Percentiles rank a stretch among this genome's conserved stretches.
Evolutionary conservation across 1,140 invertebrate species (phyloP).

Genomic region (Drosophila takahashii): DNA sequence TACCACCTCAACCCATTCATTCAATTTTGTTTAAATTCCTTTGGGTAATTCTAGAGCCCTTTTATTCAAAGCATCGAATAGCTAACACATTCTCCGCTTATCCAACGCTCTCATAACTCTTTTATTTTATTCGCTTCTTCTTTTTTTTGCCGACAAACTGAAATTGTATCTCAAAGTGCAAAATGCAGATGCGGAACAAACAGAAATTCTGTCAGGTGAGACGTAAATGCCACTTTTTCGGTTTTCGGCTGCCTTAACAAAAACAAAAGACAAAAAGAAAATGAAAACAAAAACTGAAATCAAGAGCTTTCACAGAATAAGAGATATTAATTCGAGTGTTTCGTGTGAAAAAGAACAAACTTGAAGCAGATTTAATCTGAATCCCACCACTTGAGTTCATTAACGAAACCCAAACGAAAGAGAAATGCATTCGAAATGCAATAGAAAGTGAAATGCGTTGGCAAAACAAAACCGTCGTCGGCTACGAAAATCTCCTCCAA

Average conservation of each 20-base stretch:
- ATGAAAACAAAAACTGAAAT: constrained; percentile 17
- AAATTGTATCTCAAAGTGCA: constrained; percentile 20
- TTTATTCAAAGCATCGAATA: constrained; percentile 8
- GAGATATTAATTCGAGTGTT: constrained; percentile 7
- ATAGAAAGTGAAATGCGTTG: constrained; percentile 80
- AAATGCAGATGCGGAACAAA: constrained; percentile 45
- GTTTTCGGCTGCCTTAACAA: constrained; percentile 58
- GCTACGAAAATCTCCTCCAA: constrained; percentile 41
- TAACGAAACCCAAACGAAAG: constrained; percentile 59
- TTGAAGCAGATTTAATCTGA: constrained; percentile 1
- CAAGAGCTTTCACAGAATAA: constrained; percentile 26
- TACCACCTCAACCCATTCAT: background rate
- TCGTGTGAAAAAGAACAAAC: constrained; percentile 36
- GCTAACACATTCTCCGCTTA: constrained; percentile 33
- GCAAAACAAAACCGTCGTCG: constrained; percentile 29
- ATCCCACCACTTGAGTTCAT: constrained; percentile 26
- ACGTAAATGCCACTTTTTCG: constrained; percentile 48
- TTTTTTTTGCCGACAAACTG: constrained; percentile 11
- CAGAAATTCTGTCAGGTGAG: constrained; percentile 55
- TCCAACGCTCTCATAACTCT: constrained; percentile 20
- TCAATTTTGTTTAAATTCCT: constrained; percentile 9
- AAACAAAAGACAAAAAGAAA: constrained; percentile 40
- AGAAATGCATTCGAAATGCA: constrained; percentile 76
- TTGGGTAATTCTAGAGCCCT: constrained; percentile 29
- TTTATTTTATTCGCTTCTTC: constrained; percentile 10